phyloP scores from a whole-genome alignment of 2,797 vertebrate genomes.

The Gallinago stenura region DNA sequence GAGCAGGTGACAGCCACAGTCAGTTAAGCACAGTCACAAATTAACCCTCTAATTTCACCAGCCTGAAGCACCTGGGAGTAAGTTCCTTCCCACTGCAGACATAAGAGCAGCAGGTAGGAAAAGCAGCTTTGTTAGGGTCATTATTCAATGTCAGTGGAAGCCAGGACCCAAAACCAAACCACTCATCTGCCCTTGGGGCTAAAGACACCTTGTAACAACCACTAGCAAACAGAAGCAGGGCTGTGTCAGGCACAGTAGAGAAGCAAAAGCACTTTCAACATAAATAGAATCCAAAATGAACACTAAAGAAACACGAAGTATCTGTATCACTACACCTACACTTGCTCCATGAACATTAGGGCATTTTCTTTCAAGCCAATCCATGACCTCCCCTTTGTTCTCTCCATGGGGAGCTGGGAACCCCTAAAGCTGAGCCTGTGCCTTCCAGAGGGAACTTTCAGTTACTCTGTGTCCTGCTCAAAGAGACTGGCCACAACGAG shows the following conservation, averaged over 20 bases:
- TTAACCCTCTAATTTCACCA: neutral
- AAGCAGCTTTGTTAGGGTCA: rapidly evolving
- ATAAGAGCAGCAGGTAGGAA: neutral
- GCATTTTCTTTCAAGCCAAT: neutral
- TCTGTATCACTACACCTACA: neutral
- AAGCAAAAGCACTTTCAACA: neutral
- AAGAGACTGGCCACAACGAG: neutral
- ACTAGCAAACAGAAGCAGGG: neutral
- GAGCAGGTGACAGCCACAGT: too few species aligned
- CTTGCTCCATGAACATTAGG: neutral
- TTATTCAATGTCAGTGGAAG: neutral
- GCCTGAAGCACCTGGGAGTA: neutral
- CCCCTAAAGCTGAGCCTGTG: too few species aligned
- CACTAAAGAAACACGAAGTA: neutral
- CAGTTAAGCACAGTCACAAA: neutral
- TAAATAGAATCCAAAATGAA: neutral
- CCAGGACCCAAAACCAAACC: neutral
- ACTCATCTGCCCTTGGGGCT: neutral
- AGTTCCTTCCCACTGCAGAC: neutral
- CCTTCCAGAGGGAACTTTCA: neutral
- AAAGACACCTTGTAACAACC: neutral
- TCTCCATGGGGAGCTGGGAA: neutral
- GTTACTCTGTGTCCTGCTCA: neutral
- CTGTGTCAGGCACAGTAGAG: neutral
- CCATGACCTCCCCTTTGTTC: neutral